Evolutionary conservation across 1,140 invertebrate species (phyloP).

Genomic region (Musca domestica): DNA sequence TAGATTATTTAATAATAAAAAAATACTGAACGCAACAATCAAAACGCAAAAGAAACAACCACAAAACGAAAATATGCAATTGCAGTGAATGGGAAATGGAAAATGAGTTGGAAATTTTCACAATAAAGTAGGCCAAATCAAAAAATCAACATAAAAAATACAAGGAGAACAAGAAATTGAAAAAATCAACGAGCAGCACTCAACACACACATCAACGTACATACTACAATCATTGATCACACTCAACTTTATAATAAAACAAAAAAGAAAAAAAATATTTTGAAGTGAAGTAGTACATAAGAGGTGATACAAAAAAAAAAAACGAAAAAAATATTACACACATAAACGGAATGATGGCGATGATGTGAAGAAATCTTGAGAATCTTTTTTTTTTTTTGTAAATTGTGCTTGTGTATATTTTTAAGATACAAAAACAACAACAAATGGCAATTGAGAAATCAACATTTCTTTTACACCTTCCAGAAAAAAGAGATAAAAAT

Average conservation of each 20-base stretch:
- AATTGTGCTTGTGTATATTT: slow-evolving; percentile 1
- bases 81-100: slow-evolving; percentile 6
- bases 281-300: slow-evolving; percentile 7
- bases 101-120: slow-evolving; percentile 14
- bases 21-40: too few relatives aligned
- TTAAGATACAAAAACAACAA: slow-evolving; percentile 3
- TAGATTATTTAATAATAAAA: too few relatives aligned
- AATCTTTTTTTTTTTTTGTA: background rate
- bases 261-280: background rate
- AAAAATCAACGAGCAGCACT: slow-evolving; percentile 10
- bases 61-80: background rate
- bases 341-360: background rate
- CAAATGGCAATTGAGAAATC: slow-evolving; percentile 5
- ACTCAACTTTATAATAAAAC: background rate
- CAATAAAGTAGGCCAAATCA: slow-evolving; percentile 19
- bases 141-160: background rate
- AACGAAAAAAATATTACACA: background rate
- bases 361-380: slow-evolving; percentile 3
- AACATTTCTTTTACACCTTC: too few relatives aligned
- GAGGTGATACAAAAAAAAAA: background rate
- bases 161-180: slow-evolving; percentile 20
- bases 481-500: background rate
- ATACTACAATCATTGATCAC: background rate
- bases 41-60: too few relatives aligned
- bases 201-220: background rate